Base-by-base conservation (phyloP, 2,888 invertebrate species). In the Scaptomyza polygonia region DNA sequence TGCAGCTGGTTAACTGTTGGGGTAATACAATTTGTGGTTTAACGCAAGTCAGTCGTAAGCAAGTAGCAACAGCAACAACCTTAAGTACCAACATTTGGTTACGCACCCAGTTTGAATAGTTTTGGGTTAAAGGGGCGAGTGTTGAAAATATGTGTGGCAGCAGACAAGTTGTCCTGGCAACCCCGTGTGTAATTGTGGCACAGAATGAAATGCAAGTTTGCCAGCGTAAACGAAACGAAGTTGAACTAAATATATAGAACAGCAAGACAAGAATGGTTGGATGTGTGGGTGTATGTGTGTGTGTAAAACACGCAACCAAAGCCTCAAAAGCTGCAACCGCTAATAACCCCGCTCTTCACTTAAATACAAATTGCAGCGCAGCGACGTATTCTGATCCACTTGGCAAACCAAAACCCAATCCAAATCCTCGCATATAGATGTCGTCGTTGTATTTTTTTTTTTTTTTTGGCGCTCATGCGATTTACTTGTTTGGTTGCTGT, bases 11-110 rank as follows among this genome's bases (percentile, higher is more conserved):
- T 82, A 88, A 79, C 77, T 82, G 88, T 82, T 79, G 70, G 68
- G 67, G 79, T 88, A 87, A 88, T 88, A 88, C 77, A 88, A 88
- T 85, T 88, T 85, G 84, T 62, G 84, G 89, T 66, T 88, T 72
- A 87, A 82, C 88, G 65, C 88, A 82, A 79, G 73, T 76, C 72
- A 85, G 72, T 75, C 57, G 75, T 55, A 68, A 71, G 63, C 69
- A 74, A 64, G 55, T 49, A 62, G 53, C 64, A 49, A 40, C 58
- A 39, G 25, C 54, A 74, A 47, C 36, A 55, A 14, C 39, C 49
- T 57, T 40, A 40, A 58, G 30, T 40, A 52, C 72, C 65, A 65
- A 21, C 40, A 49, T 55, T 63, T 63, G 49, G 70, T 59, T 69
- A 79, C 66, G 70, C 71, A 65, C 68, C 67, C 72, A 55, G 52